A percentile compares a stretch with the other conserved stretches of the same genome.
Evolutionary conservation across 2,797 vertebrate species (phyloP).

Genomic region (Sus cebifrons): DNA sequence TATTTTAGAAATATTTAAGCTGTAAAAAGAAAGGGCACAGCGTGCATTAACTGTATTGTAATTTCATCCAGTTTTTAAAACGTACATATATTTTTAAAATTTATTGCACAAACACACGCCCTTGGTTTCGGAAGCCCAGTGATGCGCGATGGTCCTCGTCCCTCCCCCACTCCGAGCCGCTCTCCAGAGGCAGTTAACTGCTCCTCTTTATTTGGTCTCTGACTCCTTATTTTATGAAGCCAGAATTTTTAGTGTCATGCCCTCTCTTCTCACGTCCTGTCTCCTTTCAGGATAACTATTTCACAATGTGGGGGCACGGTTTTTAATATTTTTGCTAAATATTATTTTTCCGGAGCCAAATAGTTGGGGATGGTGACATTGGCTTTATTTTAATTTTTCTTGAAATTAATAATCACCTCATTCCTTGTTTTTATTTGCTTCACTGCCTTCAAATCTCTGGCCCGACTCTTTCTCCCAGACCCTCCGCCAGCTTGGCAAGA

Average conservation of each 20-base stretch:
- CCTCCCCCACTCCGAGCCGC: not conserved
- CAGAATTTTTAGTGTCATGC: not conserved
- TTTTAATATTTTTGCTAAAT: constrained; percentile 47
- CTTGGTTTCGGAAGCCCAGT: constrained; percentile 38
- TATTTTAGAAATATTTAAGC: constrained; percentile 56
- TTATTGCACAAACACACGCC: not conserved
- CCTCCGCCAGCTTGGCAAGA: not conserved
- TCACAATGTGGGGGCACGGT: not conserved
- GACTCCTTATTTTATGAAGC: constrained; percentile 30
- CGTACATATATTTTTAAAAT: not conserved
- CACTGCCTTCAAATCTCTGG: not conserved
- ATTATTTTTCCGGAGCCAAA: constrained; percentile 17
- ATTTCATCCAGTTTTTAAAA: constrained; percentile 48
- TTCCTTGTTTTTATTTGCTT: constrained; percentile 18
- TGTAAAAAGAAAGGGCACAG: not conserved
- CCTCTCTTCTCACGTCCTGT: not conserved
- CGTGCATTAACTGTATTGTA: not conserved
- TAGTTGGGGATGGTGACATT: not conserved
- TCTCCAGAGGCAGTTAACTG: not conserved
- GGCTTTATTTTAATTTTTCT: constrained; percentile 46
- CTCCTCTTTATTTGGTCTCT: not conserved
- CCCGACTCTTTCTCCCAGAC: not conserved
- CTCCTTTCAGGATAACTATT: constrained; percentile 37
- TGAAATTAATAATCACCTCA: not conserved
- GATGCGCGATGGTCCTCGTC: not conserved